Conservation (phyloP, 2,888 invertebrate species). For the Scelioninae gen. 1 region DNA sequence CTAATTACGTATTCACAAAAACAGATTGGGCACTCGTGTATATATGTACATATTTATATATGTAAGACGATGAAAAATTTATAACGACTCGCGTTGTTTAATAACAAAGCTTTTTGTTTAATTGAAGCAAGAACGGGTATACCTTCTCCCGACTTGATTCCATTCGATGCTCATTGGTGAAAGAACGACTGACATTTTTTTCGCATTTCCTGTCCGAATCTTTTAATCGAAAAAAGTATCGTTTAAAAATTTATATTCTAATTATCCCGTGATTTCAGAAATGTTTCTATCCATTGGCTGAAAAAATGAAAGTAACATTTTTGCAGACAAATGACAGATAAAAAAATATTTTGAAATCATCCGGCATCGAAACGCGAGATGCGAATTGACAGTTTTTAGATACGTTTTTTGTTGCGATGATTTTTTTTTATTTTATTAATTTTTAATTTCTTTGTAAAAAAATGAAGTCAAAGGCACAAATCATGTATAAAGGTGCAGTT, state of each 20-base stretch:
- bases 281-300: too few relatives aligned
- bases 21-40: constrained; percentile 80
- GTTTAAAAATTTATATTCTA: too few relatives aligned
- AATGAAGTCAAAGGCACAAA: constrained; percentile 71
- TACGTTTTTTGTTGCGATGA: too few relatives aligned
- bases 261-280: too few relatives aligned
- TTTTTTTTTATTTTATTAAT: too few relatives aligned
- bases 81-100: constrained; percentile 12
- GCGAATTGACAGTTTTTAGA: constrained; percentile 14
- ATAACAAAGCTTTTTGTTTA: constrained; percentile 47
- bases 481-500: constrained; percentile 82
- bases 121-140: constrained; percentile 83
- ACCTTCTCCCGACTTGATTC: constrained; percentile 84
- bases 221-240: constrained; percentile 1
- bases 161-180: constrained; percentile 49
- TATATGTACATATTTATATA: not conserved
- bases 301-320: too few relatives aligned
- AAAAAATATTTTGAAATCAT: not conserved
- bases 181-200: constrained; percentile 60
- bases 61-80: constrained; percentile 11
- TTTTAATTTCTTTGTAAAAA: constrained; percentile 25
- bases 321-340: too few relatives aligned
- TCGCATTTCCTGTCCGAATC: constrained; percentile 16
- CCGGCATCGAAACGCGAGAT: not conserved
- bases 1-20: constrained; percentile 81